Conservation (phyloP, 2,888 invertebrate genomes). For the Melanophora roralis region DNA sequence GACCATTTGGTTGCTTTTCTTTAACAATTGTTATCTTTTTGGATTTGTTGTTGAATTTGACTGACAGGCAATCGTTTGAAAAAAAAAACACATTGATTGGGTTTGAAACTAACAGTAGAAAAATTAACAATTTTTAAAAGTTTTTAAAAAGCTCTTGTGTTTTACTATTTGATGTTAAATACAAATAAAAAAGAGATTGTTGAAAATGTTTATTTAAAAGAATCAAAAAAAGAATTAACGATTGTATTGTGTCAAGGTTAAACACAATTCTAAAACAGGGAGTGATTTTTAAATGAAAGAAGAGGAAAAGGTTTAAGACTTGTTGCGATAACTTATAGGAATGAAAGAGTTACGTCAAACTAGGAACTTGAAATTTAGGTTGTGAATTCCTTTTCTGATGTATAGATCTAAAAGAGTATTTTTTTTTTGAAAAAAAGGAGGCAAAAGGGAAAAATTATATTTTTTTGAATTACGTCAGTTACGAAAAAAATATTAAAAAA, state of each 20-base stretch:
- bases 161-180: neutral
- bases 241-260: constrained; percentile 3
- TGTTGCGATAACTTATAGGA: no score
- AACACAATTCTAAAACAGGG: neutral
- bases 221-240: neutral
- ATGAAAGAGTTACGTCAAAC: no score
- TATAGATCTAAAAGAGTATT: no score
- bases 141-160: neutral
- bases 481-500: no score
- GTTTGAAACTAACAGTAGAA: neutral
- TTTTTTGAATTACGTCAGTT: no score
- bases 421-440: no score
- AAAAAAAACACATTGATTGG: constrained; percentile 4
- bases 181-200: constrained; percentile 1
- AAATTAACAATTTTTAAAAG: neutral
- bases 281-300: no score
- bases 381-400: no score
- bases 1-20: constrained; percentile 1
- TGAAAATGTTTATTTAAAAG: neutral
- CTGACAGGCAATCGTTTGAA: constrained; percentile 30
- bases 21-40: no score
- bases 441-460: no score
- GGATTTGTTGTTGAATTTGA: constrained; percentile 12
- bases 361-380: no score
- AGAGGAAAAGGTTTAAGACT: no score